These are phyloP conservation scores for Rhamphomyia laevipes DNA, from an alignment of 2,888 invertebrate species.

Conservation along the genomic window DNA sequence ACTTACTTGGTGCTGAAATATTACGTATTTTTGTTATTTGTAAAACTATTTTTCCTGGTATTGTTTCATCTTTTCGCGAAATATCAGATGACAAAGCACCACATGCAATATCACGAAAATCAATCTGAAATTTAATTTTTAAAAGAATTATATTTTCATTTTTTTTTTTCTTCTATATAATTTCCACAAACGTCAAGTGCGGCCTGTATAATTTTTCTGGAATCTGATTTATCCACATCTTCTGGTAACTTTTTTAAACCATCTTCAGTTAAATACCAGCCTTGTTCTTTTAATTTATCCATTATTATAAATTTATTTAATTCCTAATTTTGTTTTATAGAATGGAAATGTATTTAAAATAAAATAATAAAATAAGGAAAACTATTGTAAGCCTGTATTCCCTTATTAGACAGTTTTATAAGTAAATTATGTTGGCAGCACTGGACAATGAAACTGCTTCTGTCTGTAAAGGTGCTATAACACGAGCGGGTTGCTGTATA, in stretches of 20 bases:
- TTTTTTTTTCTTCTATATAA: not conserved
- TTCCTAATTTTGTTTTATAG: conserved; percentile 10
- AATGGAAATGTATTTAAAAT: not conserved
- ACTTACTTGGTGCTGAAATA: conserved; percentile 63
- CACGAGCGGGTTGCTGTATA: no score
- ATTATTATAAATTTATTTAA: conserved; percentile 37
- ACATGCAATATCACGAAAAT: conserved; percentile 71
- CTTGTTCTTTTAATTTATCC: conserved; percentile 51
- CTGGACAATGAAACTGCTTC: no score
- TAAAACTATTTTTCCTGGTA: conserved; percentile 55
- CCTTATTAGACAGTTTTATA: no score
- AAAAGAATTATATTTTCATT: not conserved
- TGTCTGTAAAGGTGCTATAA: no score
- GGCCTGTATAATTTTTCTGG: conserved; percentile 48
- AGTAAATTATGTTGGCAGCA: no score
- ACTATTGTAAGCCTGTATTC: no score
- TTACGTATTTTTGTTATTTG: conserved; percentile 84
- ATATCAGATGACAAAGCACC: conserved; percentile 59
- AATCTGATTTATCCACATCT: conserved; percentile 50
- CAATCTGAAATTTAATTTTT: conserved; percentile 31
- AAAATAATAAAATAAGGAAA: no score
- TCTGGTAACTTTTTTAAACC: conserved; percentile 56
- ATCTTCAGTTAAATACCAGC: conserved; percentile 62
- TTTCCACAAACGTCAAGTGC: conserved; percentile 56
- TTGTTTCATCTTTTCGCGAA: conserved; percentile 41